Percentiles rank a stretch among this genome's conserved stretches.
phyloP scores from a whole-genome alignment of 2,797 vertebrate species.

The Aldrovandia affinis region DNA sequence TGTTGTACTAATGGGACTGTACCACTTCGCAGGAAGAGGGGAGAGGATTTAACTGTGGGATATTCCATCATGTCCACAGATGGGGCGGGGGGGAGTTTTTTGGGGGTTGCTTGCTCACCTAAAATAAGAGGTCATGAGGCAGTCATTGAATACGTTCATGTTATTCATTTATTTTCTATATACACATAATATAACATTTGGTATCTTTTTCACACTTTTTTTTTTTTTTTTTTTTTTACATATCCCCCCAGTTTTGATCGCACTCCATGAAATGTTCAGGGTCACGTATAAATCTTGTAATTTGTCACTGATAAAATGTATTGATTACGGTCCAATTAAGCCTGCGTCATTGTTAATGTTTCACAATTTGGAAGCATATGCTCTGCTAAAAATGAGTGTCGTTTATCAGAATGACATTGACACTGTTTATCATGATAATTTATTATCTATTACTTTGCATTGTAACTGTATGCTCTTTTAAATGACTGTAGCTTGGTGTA shows the following conservation, averaged over 20 bases:
- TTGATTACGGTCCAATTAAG: conserved; percentile 57
- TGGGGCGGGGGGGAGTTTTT: background rate
- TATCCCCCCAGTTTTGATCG: background rate
- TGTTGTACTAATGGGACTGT: conserved; percentile 29
- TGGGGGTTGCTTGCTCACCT: background rate
- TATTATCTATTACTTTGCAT: conserved; percentile 43
- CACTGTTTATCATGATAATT: conserved; percentile 54
- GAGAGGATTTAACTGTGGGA: background rate
- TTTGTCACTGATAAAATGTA: conserved; percentile 64
- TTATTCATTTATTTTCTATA: background rate
- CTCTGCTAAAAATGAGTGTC: conserved; percentile 31
- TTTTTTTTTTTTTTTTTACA: background rate
- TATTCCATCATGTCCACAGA: background rate
- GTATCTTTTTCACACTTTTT: too few species aligned
- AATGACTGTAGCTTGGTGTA: conserved; percentile 2
- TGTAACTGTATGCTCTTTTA: conserved; percentile 18
- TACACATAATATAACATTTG: background rate
- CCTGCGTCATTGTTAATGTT: conserved; percentile 56
- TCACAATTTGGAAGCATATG: conserved; percentile 56
- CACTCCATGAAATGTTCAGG: conserved; percentile 24
- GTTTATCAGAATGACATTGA: conserved; percentile 56
- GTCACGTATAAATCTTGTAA: conserved; percentile 44
- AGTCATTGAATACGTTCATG: background rate
- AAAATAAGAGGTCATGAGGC: background rate
- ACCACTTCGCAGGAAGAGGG: background rate